phyloP scores from a whole-genome alignment of 2,113 vertebrate genomes.

The Atractosteus spatula region DNA sequence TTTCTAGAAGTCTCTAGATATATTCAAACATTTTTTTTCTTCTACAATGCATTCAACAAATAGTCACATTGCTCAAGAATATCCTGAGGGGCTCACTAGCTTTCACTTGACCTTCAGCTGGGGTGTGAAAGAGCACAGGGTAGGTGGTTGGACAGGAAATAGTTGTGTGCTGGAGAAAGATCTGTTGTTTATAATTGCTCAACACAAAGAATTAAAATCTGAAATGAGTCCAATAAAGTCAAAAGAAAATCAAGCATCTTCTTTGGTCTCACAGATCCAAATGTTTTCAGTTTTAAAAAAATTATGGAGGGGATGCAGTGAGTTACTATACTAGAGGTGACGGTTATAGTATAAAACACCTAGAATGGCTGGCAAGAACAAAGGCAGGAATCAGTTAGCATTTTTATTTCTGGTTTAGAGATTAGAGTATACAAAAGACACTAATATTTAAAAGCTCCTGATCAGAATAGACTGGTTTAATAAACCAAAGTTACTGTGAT shows the following conservation, averaged over 20 bases:
- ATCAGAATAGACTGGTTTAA: no score
- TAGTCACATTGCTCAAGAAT: background rate
- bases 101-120: background rate
- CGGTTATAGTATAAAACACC: conserved; percentile 39
- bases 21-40: no score
- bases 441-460: no score
- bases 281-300: conserved; percentile 35
- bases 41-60: background rate
- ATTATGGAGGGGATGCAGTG: conserved; percentile 14
- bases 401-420: no score
- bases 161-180: conserved; percentile 10
- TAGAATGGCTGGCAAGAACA: background rate
- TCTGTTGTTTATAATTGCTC: conserved; percentile 46
- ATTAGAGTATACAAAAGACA: no score
- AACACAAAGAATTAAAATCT: conserved; percentile 42
- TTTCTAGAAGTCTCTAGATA: no score
- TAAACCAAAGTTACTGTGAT: no score
- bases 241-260: background rate
- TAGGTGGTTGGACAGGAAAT: conserved; percentile 25
- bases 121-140: conserved; percentile 29
- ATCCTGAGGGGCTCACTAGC: background rate
- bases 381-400: conserved; percentile 13
- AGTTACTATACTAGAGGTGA: conserved; percentile 16
- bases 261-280: conserved; percentile 4
- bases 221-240: conserved; percentile 18